A percentile compares a stretch with the other conserved stretches of the same genome.
These are phyloP conservation scores for Spodoptera picta DNA, from an alignment of 2,888 invertebrate species.

Conservation along the genomic window DNA sequence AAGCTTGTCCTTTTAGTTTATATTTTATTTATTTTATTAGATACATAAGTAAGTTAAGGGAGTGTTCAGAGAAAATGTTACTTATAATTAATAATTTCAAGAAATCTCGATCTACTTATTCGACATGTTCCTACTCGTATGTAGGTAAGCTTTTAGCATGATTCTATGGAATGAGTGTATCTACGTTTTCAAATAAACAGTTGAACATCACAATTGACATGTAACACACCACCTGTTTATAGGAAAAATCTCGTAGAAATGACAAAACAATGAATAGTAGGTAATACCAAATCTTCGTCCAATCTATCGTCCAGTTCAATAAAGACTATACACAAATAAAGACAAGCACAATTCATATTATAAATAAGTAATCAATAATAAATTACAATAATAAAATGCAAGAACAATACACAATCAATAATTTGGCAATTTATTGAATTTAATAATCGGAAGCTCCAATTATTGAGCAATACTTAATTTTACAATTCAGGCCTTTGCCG, in stretches of 20 bases:
- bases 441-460: constrained; percentile 75
- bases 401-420: constrained; percentile 56
- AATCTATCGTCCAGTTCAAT: constrained; percentile 52
- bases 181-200: constrained; percentile 42
- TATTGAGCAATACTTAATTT: constrained; percentile 76
- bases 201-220: constrained; percentile 42
- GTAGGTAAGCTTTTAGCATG: constrained; percentile 86
- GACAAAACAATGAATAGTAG: constrained; percentile 57
- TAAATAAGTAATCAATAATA: constrained; percentile 24
- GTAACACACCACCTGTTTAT: constrained; percentile 47
- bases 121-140: constrained; percentile 77
- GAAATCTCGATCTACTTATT: constrained; percentile 82
- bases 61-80: constrained; percentile 79
- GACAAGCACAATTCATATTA: constrained; percentile 58
- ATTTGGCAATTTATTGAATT: constrained; percentile 57
- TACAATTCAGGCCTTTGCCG: constrained; percentile 44
- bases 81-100: constrained; percentile 84
- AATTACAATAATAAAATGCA: constrained; percentile 47
- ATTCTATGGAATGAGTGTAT: constrained; percentile 68
- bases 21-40: constrained; percentile 47
- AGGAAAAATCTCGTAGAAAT: constrained; percentile 44
- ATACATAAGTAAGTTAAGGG: constrained; percentile 71
- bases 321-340: constrained; percentile 56
- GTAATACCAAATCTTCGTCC: constrained; percentile 50
- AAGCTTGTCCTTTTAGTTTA: constrained; percentile 73